phyloP scores from a whole-genome alignment of 2,113 vertebrate species.

The Alligator mississippiensis region DNA sequence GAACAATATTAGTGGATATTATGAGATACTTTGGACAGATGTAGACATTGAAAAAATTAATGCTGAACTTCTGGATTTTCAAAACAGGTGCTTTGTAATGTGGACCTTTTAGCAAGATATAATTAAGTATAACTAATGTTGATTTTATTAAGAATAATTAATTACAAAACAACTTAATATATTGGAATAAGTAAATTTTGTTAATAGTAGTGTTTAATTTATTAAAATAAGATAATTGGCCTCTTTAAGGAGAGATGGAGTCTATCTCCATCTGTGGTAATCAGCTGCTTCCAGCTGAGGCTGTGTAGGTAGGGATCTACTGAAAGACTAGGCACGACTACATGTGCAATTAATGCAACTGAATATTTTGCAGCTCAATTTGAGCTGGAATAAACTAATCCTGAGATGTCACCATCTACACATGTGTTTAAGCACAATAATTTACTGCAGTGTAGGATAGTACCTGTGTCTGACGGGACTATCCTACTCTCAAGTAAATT shows the following conservation, averaged over 20 bases:
- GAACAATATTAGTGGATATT: slow-evolving; percentile 78
- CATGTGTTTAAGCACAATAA: too few relatives aligned
- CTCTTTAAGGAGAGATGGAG: not conserved
- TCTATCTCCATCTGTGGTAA: not conserved
- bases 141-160: not conserved
- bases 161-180: not conserved
- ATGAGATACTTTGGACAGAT: slow-evolving; percentile 83
- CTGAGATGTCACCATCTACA: too few relatives aligned
- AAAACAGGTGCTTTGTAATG: slow-evolving; percentile 71
- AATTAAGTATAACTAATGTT: not conserved
- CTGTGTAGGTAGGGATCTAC: not conserved
- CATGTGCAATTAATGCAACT: too few relatives aligned
- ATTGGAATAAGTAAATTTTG: not conserved
- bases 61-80: slow-evolving; percentile 80
- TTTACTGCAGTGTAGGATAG: too few relatives aligned
- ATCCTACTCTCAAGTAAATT: too few relatives aligned
- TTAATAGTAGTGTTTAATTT: not conserved
- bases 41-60: slow-evolving; percentile 84
- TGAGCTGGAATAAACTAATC: too few relatives aligned
- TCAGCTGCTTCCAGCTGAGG: not conserved
- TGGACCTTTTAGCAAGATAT: not conserved
- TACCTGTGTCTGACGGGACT: too few relatives aligned
- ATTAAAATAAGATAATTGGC: not conserved
- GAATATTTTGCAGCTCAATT: too few relatives aligned
- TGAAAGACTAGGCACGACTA: too few relatives aligned